phyloP scores from a whole-genome alignment of 2,797 vertebrate species.

The Eremophila alpestris region DNA sequence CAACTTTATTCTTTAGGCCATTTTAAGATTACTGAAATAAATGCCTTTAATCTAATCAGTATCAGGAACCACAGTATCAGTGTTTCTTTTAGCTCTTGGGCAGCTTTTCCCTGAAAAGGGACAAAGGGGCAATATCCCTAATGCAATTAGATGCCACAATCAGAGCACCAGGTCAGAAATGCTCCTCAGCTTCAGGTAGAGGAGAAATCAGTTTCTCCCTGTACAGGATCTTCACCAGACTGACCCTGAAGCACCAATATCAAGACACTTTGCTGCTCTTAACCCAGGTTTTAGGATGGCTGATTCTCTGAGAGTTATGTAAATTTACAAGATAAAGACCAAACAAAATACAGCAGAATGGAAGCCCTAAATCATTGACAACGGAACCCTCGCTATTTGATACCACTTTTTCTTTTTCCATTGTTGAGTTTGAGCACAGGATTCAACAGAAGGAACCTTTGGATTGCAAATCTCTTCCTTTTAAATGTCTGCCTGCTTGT shows the following conservation, averaged over 20 bases:
- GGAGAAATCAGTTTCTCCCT: background rate
- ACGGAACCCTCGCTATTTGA: background rate
- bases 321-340: background rate
- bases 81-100: background rate
- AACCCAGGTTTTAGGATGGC: background rate
- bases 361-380: background rate
- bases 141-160: background rate
- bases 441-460: background rate
- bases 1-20: background rate
- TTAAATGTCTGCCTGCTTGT: background rate
- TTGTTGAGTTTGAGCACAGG: background rate
- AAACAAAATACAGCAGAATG: background rate
- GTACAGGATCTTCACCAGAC: background rate
- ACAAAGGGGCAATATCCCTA: background rate
- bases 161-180: background rate
- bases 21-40: background rate
- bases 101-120: background rate
- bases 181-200: background rate
- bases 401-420: background rate
- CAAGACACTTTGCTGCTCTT: background rate
- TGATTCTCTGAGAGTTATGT: background rate
- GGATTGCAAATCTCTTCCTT: background rate
- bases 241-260: background rate
- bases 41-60: background rate
- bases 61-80: background rate